Evolutionary conservation across 2,113 vertebrate genomes (phyloP).

Genomic region (Campylomormyrus numenius): DNA sequence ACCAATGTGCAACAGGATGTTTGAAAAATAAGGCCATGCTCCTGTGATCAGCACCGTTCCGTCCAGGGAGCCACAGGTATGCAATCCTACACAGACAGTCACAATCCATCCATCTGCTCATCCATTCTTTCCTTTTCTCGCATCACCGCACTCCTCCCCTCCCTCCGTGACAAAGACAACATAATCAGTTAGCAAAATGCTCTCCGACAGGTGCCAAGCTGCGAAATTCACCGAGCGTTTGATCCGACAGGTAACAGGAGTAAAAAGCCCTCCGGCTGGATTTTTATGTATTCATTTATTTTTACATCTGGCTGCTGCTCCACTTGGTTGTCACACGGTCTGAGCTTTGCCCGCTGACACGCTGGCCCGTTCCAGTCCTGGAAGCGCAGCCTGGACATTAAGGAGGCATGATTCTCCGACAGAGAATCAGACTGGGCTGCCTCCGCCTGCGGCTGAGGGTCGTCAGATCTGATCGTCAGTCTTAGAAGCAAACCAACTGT

Average conservation of each 20-base stretch:
- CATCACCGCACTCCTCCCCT: background rate
- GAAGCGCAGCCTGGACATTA: background rate
- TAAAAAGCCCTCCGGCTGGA: constrained; percentile 29
- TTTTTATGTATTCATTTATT: background rate
- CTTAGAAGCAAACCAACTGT: background rate
- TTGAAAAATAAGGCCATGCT: constrained; percentile 9
- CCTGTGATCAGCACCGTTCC: background rate
- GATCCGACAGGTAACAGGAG: constrained; percentile 52
- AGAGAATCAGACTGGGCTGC: background rate
- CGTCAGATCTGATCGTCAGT: background rate
- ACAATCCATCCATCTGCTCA: background rate
- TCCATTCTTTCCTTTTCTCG: background rate
- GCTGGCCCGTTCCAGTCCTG: background rate
- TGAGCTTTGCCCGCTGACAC: background rate
- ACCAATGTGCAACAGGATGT: constrained; percentile 17
- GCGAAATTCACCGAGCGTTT: constrained; percentile 39
- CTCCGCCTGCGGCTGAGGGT: background rate
- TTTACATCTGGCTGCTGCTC: background rate
- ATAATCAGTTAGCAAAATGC: constrained; percentile 45
- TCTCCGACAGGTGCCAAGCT: constrained; percentile 45
- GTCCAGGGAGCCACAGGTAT: background rate
- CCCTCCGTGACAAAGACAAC: constrained; percentile 23
- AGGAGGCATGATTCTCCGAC: background rate
- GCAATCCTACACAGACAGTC: background rate
- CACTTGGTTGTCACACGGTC: background rate